Base-by-base conservation (phyloP, 1,140 invertebrate genomes). In the Tetranychus urticae region DNA sequence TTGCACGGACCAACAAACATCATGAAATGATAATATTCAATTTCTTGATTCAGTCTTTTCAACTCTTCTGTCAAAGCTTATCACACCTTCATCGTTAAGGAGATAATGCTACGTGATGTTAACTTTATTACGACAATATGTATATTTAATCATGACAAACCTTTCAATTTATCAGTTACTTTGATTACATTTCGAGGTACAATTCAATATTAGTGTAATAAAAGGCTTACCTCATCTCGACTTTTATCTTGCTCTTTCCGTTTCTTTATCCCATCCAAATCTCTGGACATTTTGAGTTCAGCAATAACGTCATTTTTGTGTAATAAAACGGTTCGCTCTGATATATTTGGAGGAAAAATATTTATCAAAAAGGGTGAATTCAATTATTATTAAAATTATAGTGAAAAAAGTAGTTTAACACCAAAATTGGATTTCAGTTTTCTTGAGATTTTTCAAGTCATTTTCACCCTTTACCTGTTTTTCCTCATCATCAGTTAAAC, bases 211-310 rank as follows among this genome's bases (percentile, higher is more conserved):
- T 5, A 14, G 4, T 14, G 31, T 5, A 5, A 48, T 58, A 57
- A 23, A 64, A 56, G 7, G 61, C 54, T 59, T 64, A 64, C 65
- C 39, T 65, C 63, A 70, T 88, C 84, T 61, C 82, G 79, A 68
- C 86, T 82, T 2, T 83, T 83, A 65, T 83, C 78, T 71, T 89
- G 85, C 42, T 88, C 84, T 73, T 89, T 90, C 73, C 89, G 73
- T 70, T 90, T 89, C 70, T 83, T 86, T 46, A 90, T 87, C 1
- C 87, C 87, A 39, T 84, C 81, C 57, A 91, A 87, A 67, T 89
- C 85, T 71, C 85, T 88, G 1, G 86, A 87, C 73, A 85, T 80
- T 72, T 91, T 90, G 46, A 91, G 69, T 69, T 90, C 88, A 31
- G 86, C 86, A 56, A 90, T 91, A 33, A 91, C 72, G 70, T 90